phyloP scores from a whole-genome alignment of 2,797 vertebrate species.

The Argentina silus region DNA sequence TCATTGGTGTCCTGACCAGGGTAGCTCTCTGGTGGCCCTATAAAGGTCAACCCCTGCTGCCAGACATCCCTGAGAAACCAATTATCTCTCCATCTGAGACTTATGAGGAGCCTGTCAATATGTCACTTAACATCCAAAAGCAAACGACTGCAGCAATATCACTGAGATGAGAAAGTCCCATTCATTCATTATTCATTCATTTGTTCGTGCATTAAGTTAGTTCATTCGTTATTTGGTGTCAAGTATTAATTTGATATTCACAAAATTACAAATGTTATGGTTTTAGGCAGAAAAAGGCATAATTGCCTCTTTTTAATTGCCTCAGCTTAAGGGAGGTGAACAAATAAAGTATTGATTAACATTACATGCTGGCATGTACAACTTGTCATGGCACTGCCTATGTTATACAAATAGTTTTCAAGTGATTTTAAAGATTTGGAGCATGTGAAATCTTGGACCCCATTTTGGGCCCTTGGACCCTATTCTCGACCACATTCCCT shows the following conservation, averaged over 20 bases:
- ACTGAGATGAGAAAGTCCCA: constrained; percentile 27
- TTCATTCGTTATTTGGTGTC: background rate
- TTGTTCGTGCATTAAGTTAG: too few relatives aligned
- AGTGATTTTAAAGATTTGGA: too few relatives aligned
- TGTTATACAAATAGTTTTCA: too few relatives aligned
- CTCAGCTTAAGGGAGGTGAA: constrained; percentile 1
- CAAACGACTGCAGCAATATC: constrained; percentile 43
- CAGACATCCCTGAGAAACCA: constrained; percentile 77
- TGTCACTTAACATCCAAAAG: constrained; percentile 68
- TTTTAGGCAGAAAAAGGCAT: background rate
- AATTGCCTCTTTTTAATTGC: background rate
- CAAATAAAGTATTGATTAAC: background rate
- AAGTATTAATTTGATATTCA: background rate
- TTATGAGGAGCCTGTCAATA: constrained; percentile 55
- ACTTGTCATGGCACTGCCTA: background rate
- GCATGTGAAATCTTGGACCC: too few relatives aligned
- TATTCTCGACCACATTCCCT: too few relatives aligned
- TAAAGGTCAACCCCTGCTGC: constrained; percentile 55
- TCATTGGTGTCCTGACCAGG: constrained; percentile 46
- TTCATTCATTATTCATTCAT: constrained; percentile 57
- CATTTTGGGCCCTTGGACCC: too few relatives aligned
- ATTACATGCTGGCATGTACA: background rate
- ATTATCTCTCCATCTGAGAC: constrained; percentile 72
- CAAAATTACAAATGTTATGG: background rate
- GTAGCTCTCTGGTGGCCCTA: constrained; percentile 52